A percentile compares a stretch with the other conserved stretches of the same genome.
Evolutionary conservation across 2,797 vertebrate genomes (phyloP).

Genomic region (Chloroceryle amazona): DNA sequence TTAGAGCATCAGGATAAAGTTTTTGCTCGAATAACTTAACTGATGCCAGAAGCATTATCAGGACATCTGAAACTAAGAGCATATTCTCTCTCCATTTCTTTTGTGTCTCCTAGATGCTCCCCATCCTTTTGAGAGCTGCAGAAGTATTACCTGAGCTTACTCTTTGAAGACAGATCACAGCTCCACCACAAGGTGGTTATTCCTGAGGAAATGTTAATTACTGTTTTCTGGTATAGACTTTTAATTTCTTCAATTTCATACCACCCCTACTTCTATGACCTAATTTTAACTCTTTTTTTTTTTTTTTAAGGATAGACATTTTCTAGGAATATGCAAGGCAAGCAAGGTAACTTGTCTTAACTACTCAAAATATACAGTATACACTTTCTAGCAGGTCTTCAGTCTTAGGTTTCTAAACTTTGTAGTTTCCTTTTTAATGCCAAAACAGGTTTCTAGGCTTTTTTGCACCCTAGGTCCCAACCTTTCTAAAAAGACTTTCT

Average conservation of each 20-base stretch:
- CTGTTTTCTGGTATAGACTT: neutral
- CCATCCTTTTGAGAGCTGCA: neutral
- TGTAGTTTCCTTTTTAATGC: neutral
- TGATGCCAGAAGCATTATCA: neutral
- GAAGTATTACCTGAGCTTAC: neutral
- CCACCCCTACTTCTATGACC: neutral
- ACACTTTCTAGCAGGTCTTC: neutral
- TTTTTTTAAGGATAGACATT: neutral
- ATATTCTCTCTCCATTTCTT: neutral
- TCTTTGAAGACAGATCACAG: neutral
- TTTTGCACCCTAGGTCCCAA: neutral
- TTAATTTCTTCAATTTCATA: neutral
- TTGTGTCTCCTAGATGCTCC: neutral
- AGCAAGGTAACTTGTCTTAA: neutral
- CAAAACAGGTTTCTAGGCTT: neutral
- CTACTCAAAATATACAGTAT: conserved; percentile 1
- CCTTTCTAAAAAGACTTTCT: neutral
- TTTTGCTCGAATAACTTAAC: neutral
- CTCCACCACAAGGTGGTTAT: neutral
- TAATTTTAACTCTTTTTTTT: neutral
- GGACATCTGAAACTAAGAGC: neutral
- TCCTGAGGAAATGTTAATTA: neutral
- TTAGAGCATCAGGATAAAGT: neutral
- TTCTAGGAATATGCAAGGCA: neutral
- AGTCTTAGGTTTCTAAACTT: conserved; percentile 2